Conservation (phyloP, 2,888 invertebrate species). For the Spicauda simplicius region DNA sequence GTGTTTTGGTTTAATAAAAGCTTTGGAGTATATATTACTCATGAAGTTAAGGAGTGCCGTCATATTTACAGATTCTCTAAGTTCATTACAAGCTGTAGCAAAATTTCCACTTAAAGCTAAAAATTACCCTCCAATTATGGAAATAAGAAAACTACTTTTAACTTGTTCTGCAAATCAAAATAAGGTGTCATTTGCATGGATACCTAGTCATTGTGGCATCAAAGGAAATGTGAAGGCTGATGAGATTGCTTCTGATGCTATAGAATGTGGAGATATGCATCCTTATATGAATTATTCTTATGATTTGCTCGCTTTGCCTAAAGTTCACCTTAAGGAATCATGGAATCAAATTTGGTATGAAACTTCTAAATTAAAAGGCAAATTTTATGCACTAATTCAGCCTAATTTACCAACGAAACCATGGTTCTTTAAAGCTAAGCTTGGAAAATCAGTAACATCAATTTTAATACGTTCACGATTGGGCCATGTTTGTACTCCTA, state of each 20-base stretch:
- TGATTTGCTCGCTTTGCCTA: neutral
- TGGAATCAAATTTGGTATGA: neutral
- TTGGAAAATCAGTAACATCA: neutral
- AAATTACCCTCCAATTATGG: neutral
- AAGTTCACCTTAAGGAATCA: neutral
- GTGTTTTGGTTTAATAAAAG: neutral
- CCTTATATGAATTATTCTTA: neutral
- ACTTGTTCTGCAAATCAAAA: too few species aligned
- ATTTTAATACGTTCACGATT: neutral
- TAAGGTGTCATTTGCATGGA: slow-evolving; percentile 1
- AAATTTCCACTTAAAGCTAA: neutral
- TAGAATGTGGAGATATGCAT: slow-evolving; percentile 5
- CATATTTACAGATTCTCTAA: neutral
- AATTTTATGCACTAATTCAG: neutral
- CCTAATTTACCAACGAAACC: neutral
- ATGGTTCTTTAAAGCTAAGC: neutral
- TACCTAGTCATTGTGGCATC: neutral
- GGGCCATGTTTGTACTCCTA: too few species aligned
- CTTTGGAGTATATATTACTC: neutral
- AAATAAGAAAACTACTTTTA: neutral
- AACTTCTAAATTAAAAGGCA: neutral
- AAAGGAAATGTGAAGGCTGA: slow-evolving; percentile 7
- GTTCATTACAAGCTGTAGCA: neutral
- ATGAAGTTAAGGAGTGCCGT: neutral
- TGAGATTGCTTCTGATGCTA: neutral